These are phyloP conservation scores for Tachuris rubrigastra DNA, from an alignment of 2,113 vertebrate genomes.

Conservation along the genomic window DNA sequence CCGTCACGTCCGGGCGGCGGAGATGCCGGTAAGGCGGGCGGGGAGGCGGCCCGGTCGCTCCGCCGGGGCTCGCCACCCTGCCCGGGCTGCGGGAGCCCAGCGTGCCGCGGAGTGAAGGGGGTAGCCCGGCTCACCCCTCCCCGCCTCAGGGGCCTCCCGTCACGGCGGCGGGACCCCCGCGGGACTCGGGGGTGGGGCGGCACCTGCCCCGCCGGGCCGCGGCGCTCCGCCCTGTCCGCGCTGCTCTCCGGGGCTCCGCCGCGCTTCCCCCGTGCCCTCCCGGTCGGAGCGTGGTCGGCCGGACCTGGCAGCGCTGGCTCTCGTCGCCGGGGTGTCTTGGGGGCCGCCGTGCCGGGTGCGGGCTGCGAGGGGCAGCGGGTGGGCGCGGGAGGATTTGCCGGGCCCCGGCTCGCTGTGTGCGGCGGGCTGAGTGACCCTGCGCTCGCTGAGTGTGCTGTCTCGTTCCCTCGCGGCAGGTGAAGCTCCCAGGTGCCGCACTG, in stretches of 20 bases:
- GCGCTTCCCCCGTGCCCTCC: background rate
- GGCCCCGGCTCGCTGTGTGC: background rate
- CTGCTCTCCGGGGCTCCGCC: background rate
- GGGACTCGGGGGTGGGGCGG: background rate
- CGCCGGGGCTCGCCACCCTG: too few relatives aligned
- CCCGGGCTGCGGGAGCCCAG: background rate
- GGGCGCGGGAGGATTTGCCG: rapidly evolving
- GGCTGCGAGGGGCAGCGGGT: background rate
- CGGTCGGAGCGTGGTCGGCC: background rate
- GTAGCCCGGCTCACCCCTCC: too few relatives aligned
- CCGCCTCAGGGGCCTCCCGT: background rate
- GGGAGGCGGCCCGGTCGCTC: background rate
- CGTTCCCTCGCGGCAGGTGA: background rate
- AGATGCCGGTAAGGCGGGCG: slow-evolving; percentile 65
- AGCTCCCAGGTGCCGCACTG: background rate
- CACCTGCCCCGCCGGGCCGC: background rate
- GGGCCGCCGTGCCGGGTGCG: background rate
- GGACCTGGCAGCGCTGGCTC: background rate
- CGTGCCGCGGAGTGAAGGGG: too few relatives aligned
- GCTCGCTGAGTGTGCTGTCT: rapidly evolving
- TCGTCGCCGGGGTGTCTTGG: background rate
- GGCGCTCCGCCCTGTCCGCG: background rate
- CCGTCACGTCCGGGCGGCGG: slow-evolving; percentile 53
- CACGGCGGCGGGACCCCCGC: background rate
- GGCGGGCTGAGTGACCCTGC: background rate